Evolutionary conservation across 2,113 vertebrate species (phyloP).

Genomic region (Prolemur simus): DNA sequence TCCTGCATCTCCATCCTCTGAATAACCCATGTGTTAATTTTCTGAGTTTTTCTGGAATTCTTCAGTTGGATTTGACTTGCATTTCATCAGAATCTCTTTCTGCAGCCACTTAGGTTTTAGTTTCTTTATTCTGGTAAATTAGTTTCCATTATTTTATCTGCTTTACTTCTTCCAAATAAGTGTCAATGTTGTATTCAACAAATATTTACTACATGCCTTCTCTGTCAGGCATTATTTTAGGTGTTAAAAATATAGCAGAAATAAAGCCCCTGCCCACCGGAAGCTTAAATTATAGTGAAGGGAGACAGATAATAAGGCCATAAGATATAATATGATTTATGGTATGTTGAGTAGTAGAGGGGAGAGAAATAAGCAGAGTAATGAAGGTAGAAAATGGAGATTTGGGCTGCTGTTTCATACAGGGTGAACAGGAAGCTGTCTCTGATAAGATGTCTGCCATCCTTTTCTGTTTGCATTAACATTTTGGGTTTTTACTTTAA

Average conservation of each 20-base stretch:
- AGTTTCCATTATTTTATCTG: background rate
- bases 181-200: background rate
- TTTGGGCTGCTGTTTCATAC: background rate
- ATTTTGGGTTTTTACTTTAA: background rate
- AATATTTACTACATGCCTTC: background rate
- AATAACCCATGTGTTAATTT: background rate
- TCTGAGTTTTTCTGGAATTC: background rate
- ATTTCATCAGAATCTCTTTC: background rate
- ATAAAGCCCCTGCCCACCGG: background rate
- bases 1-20: background rate
- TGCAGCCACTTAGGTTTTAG: background rate
- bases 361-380: background rate
- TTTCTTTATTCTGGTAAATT: background rate
- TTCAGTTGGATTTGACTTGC: background rate
- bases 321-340: background rate
- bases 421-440: background rate
- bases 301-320: background rate
- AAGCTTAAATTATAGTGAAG: background rate
- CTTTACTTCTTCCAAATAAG: background rate
- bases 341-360: background rate
- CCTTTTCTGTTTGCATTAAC: background rate
- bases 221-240: background rate
- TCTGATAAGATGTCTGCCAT: background rate
- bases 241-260: background rate
- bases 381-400: background rate